Evolutionary conservation across 2,888 invertebrate genomes (phyloP), one percentile per base, ranked within the genome.

Genomic region (Megalurothrips usitatus): DNA sequence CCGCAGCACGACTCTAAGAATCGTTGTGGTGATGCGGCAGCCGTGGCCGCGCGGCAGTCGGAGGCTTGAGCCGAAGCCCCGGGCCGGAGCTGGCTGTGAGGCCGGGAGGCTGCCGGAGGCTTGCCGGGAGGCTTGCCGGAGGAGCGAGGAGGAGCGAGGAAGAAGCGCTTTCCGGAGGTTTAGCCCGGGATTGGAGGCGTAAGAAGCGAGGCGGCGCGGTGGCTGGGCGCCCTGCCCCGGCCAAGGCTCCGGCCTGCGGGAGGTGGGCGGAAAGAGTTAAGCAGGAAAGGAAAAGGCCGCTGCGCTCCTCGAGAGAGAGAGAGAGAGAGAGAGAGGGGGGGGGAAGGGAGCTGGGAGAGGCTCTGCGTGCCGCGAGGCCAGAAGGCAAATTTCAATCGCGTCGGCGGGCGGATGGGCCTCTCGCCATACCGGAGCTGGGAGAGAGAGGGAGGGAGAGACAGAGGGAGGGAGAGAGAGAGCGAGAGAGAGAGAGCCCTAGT

Each of bases 131-230:
- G 34, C 52, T 52, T 52, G 52, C 58, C 19, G 58, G 58, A 14
- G 58, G 14, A 58, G 58, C 17, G 6, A 14, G 58, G 23, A 26
- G 68, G n/a, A n/a, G n/a, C n/a, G n/a, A n/a, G n/a, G n/a, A n/a
- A n/a, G n/a, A n/a, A n/a, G 26, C 68, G 26, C 58, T 68, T 68
- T 12, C 68, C 26, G 23, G 68, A 26, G 68, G 68, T 75, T 75
- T 75, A 75, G 23, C 68, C 68, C 8, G 68, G 68, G 68, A 75
- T 75, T 26, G 68, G 68, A 68, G 68, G 23, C 68, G 68, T 26
- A 26, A 75, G 68, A 68, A 26, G 68, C 26, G 68, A 26, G 11
- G 6, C 68, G 68, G 26, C 10, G 26, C 68, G 68, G 17, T 23
- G 68, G 68, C 52, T 12, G 52, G 10, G 52, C 52, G 17, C 58